Base-by-base conservation (phyloP, 2,113 vertebrate genomes). In the Lepus americanus region DNA sequence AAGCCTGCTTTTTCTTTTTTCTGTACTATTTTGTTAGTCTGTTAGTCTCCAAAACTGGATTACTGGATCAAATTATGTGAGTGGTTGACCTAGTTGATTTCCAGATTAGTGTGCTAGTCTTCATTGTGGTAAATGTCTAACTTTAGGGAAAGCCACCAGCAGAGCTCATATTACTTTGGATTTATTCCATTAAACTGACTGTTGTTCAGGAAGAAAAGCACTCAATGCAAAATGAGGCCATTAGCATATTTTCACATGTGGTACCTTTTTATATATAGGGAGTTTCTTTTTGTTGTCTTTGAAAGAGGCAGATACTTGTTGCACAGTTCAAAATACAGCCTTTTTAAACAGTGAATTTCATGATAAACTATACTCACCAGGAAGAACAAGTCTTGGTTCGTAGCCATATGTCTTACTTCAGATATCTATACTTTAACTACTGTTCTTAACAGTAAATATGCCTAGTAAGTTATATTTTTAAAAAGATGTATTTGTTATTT, bases 381-480 rank as follows among this genome's bases (percentile, higher is more conserved):
- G 77, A 89, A 92, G 44, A 12, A 91, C 39, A 94, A 95, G 25
- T 94, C 64, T 89, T 70, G 33, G 3, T 89, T 93, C 22, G 53
- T 77, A 85, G 10, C 36, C 27, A 0, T 64, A 20, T 88, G 12
- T 95, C 36, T 94, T 82, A 78, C 23, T 85, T 87, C 66, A 86
- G 14, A 84, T 86, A 70, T 33, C 74, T 94, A 7, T 27, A 44
- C 87, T 92, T 92, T 11, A 80, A 25, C 23, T 77, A 7, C 19
- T 72, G 73, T 94, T 84, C n/a, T 49, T 84, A 78, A 39, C 5
- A 67, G 61, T 91, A 94, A 92, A 31, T 95, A 94, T 81, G 44
- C 36, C 36, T 81, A 53, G 77, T 89, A 49, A 89, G n/a, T 44
- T 44, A 89, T 76, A 25, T 88, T 78, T 59, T 59, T 59, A 16